Percentiles rank a stretch among this genome's conserved stretches.
phyloP scores from a whole-genome alignment of 1,140 invertebrate genomes.

The Lethrus apterus region DNA sequence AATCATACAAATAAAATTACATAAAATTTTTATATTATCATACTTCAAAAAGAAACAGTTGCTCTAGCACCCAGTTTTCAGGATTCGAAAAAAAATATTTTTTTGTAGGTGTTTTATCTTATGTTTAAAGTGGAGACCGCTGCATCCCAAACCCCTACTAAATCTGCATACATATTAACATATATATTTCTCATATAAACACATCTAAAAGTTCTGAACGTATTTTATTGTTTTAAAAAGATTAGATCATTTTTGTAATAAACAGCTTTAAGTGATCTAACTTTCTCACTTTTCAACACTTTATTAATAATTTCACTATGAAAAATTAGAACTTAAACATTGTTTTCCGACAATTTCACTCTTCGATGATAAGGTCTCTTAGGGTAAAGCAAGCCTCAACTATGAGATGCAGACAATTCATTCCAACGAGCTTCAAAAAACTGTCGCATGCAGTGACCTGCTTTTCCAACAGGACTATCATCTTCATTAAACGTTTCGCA shows the following conservation, averaged over 20 bases:
- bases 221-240: slow-evolving; percentile 3
- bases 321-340: slow-evolving; percentile 18
- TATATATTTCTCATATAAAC: slow-evolving; percentile 6
- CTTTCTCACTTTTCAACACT: slow-evolving; percentile 3
- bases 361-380: slow-evolving; percentile 23
- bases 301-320: not conserved
- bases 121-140: no score
- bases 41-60: no score
- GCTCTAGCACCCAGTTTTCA: no score
- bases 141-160: no score
- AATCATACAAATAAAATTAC: no score
- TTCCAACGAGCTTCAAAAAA: slow-evolving; percentile 87
- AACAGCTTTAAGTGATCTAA: slow-evolving; percentile 6
- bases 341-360: slow-evolving; percentile 22
- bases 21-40: no score
- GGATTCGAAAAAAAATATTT: no score
- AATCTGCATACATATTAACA: no score
- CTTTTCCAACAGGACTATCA: slow-evolving; percentile 90
- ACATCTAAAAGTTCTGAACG: slow-evolving; percentile 7
- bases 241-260: slow-evolving; percentile 2
- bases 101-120: no score
- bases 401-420: slow-evolving; percentile 47
- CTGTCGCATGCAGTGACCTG: slow-evolving; percentile 82
- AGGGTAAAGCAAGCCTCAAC: slow-evolving; percentile 33
- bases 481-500: slow-evolving; percentile 98